A percentile compares a stretch with the other conserved stretches of the same genome.
Conservation (phyloP, 1,140 invertebrate genomes). For the Schmidtea mediterranea region DNA sequence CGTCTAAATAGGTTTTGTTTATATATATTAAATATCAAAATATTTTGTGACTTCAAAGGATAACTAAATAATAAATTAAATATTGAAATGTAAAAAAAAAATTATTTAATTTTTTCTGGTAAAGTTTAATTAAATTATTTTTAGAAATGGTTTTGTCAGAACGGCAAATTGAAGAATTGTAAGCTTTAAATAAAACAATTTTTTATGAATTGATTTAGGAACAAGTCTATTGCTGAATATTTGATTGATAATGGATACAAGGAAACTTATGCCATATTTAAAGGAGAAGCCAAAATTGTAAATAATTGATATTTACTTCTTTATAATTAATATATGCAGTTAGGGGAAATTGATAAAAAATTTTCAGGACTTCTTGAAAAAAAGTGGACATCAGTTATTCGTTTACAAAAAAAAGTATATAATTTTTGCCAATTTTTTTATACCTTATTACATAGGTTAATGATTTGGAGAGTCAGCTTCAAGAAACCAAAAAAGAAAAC, state of each 20-base stretch:
- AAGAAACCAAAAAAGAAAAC: conserved; percentile 50
- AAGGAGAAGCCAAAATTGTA: conserved; percentile 75
- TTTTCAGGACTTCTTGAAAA: conserved; percentile 83
- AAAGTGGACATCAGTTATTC: conserved; percentile 95
- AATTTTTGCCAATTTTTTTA: background rate
- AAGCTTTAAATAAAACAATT: conserved; percentile 32
- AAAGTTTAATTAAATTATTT: too few species aligned
- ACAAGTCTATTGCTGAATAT: conserved; percentile 97
- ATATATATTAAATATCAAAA: too few species aligned
- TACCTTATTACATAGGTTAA: conserved; percentile 43
- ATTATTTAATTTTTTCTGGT: too few species aligned
- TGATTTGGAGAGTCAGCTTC: conserved; percentile 80
- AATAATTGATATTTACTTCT: background rate
- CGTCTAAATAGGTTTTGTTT: too few species aligned
- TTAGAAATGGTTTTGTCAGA: conserved; percentile 91
- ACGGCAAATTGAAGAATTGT: conserved; percentile 93
- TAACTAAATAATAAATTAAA: too few species aligned
- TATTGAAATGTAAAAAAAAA: too few species aligned
- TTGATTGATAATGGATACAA: conserved; percentile 76
- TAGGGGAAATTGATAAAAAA: conserved; percentile 73
- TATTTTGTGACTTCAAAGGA: too few species aligned
- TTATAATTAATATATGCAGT: conserved; percentile 16
- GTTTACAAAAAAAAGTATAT: conserved; percentile 75
- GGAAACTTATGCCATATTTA: conserved; percentile 74
- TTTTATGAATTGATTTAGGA: conserved; percentile 36